A percentile compares a stretch with the other conserved stretches of the same genome.
These are phyloP conservation scores for Gibbula magus DNA, from an alignment of 2,888 invertebrate genomes.

Conservation along the genomic window DNA sequence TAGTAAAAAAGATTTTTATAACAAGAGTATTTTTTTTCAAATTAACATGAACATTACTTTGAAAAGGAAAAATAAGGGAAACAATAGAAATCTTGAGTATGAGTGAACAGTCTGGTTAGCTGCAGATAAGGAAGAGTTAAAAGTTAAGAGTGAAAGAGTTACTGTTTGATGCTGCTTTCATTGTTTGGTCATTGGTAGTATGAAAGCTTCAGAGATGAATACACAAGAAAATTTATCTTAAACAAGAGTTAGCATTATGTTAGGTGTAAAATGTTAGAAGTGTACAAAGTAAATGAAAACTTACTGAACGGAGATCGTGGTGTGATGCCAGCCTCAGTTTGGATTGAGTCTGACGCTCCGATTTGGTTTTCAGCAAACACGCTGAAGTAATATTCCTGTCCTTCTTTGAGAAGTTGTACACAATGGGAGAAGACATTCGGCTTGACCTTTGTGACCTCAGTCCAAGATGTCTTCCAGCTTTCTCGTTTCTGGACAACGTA, in stretches of 20 bases:
- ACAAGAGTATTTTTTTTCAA: too few relatives aligned
- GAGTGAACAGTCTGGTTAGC: too few relatives aligned
- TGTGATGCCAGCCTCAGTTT: constrained; percentile 56
- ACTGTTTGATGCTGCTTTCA: too few relatives aligned
- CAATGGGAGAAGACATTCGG: constrained; percentile 47
- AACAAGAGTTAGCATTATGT: neutral
- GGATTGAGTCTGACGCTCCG: constrained; percentile 85
- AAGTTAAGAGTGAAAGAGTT: too few relatives aligned
- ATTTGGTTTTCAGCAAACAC: constrained; percentile 90
- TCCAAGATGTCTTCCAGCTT: constrained; percentile 63
- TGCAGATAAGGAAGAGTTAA: too few relatives aligned
- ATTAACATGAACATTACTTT: too few relatives aligned
- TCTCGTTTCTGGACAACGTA: constrained; percentile 89
- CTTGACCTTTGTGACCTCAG: constrained; percentile 77
- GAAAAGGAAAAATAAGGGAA: too few relatives aligned
- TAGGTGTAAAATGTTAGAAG: neutral
- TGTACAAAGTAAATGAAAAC: constrained; percentile 33
- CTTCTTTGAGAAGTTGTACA: constrained; percentile 82
- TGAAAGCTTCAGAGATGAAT: too few relatives aligned
- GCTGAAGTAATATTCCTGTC: constrained; percentile 89
- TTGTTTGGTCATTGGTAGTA: too few relatives aligned
- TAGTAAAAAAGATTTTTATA: too few relatives aligned
- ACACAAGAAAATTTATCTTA: too few relatives aligned
- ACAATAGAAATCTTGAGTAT: too few relatives aligned
- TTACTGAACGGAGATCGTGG: constrained; percentile 69